Evolutionary conservation across 2,113 vertebrate genomes (phyloP).

Genomic region (Thermophis baileyi): DNA sequence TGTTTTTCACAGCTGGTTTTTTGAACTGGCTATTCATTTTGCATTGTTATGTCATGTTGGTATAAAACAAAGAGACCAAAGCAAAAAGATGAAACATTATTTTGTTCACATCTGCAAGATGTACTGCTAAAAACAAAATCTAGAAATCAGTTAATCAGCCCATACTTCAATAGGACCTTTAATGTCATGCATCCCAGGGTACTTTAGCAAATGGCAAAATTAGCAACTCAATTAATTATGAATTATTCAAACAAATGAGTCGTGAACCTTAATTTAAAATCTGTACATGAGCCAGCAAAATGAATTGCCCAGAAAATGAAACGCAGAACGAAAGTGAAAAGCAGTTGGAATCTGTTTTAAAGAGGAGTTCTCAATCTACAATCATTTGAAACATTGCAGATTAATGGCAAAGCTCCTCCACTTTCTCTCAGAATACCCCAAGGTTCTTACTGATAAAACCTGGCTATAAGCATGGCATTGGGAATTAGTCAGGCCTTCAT

Average conservation of each 20-base stretch:
- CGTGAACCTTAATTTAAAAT: slow-evolving; percentile 41
- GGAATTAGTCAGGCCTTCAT: not conserved
- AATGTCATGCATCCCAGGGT: slow-evolving; percentile 26
- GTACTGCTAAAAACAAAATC: slow-evolving; percentile 17
- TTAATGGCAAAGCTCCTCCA: not conserved
- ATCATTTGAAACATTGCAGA: not conserved
- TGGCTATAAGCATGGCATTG: not conserved
- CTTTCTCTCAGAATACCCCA: not conserved
- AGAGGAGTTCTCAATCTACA: slow-evolving; percentile 24
- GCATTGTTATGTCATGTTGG: slow-evolving; percentile 41
- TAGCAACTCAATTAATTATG: slow-evolving; percentile 48
- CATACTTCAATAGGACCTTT: slow-evolving; percentile 34
- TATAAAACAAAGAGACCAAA: slow-evolving; percentile 45
- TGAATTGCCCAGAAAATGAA: not conserved
- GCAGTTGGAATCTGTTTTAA: not conserved
- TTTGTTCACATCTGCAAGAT: slow-evolving; percentile 37
- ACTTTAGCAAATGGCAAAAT: slow-evolving; percentile 50
- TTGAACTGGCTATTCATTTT: slow-evolving; percentile 9
- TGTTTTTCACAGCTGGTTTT: not conserved
- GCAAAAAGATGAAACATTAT: slow-evolving; percentile 33
- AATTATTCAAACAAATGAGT: slow-evolving; percentile 52
- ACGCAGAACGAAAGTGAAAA: not conserved
- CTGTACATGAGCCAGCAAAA: not conserved
- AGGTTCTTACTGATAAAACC: not conserved
- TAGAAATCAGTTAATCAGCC: slow-evolving; percentile 37